Conservation (phyloP, 2,888 invertebrate species). For the Pseudococcus jackbeardsleyi region DNA sequence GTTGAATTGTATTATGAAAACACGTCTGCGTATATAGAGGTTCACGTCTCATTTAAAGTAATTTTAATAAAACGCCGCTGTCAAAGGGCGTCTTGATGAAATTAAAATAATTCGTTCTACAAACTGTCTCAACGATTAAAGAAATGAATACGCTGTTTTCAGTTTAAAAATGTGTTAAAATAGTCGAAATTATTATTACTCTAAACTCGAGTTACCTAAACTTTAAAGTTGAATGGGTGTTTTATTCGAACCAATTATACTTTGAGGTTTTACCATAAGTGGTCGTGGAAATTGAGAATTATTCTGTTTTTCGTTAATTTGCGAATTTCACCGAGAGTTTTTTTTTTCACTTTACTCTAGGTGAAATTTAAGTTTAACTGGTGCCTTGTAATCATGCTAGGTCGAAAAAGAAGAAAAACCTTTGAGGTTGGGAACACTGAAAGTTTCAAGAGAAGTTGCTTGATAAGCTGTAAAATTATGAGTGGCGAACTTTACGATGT, state of each 20-base stretch:
- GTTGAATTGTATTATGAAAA: too few species aligned
- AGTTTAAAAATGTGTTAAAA: not conserved
- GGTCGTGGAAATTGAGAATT: too few species aligned
- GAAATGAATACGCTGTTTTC: not conserved
- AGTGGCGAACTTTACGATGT: not conserved
- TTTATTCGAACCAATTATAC: too few species aligned
- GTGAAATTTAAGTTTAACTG: not conserved
- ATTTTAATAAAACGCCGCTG: not conserved
- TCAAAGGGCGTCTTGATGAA: not conserved
- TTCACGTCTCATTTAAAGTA: too few species aligned
- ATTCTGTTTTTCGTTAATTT: too few species aligned
- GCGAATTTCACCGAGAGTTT: too few species aligned
- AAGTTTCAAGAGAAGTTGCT: conserved; percentile 2
- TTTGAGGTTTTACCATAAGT: too few species aligned
- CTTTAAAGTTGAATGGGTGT: too few species aligned
- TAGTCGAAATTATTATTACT: not conserved
- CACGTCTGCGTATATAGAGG: too few species aligned
- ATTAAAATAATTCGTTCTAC: not conserved
- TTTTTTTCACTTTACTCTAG: too few species aligned
- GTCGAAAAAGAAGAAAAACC: not conserved
- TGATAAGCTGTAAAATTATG: conserved; percentile 1
- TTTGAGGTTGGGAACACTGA: not conserved
- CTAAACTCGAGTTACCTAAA: too few species aligned
- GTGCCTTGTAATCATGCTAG: not conserved
- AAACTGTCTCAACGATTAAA: not conserved